Evolutionary conservation across 92 coral and sea anemone species (phyloP), one percentile per base, ranked within the genome.

Genomic region (Meandrina meandrites): DNA sequence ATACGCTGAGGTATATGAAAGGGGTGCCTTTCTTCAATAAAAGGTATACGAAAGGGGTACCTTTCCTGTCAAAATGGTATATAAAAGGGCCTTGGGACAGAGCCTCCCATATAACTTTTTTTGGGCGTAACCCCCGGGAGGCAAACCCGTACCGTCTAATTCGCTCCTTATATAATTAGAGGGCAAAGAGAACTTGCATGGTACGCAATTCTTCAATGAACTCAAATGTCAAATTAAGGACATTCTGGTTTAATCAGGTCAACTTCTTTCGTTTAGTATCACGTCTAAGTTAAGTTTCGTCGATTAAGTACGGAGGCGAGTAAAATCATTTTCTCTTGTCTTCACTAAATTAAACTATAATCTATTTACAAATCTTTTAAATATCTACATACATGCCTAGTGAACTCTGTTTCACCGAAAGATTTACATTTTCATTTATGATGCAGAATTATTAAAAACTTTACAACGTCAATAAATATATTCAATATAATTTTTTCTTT

Each of bases 331-430:
- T 32, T 35, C 48, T 58, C 71, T 34, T 58, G 69, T 79, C 83
- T 11, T 80, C 0, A 79, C 35, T n/a, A n/a, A 79, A 15, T 42
- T n/a, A 28, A n/a, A 40, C 32, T 42, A 15, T 80, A 36, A 37
- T 21, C 31, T 35, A 21, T 62, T 80, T 37, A 80, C 84, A 80
- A 22, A 10, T 64, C 84, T 80, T 37, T 82, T 69, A 82, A 67
- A 19, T 82, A 82, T 31, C 8, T 16, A 22, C 30, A 70, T 67
- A 18, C 64, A 47, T 21, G 27, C 18, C 19, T 22, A 19, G 28
- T 15, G 66, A 37, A 40, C 13, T 81, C 22, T 62, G 19, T 6
- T 56, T 17, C 31, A 19, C 5, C 7, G 32, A 79, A 27, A 57
- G 7, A 37, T 57, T 57, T 58, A 22, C 58, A 47, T 74, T 14